Conservation (phyloP, 2,797 vertebrate species). For the Fringilla coelebs region DNA sequence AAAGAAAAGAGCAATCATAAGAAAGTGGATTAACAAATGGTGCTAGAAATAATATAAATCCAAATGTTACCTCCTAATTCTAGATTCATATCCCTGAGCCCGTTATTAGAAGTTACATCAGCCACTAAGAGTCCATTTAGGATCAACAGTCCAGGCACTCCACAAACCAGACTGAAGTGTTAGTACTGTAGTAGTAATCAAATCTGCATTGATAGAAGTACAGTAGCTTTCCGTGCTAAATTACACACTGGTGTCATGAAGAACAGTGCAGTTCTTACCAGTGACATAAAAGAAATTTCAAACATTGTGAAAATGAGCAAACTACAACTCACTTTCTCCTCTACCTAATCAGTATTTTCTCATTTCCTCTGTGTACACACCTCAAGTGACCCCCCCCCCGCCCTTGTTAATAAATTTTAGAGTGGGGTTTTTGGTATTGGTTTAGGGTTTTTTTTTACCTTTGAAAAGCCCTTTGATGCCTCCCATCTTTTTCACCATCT, state of each 20-base stretch:
- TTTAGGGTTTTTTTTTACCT: conserved; percentile 75
- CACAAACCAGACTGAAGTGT: not conserved
- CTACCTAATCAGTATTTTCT: not conserved
- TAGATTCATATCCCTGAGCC: not conserved
- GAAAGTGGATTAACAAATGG: not conserved
- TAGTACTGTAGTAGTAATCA: not conserved
- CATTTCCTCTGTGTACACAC: not conserved
- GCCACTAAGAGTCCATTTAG: not conserved
- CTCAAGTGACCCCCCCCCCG: not conserved
- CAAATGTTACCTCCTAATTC: not conserved
- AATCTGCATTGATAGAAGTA: not conserved
- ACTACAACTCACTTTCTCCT: not conserved
- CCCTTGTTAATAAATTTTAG: not conserved
- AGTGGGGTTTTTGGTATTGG: not conserved
- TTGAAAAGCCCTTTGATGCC: conserved; percentile 98
- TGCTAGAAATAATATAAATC: not conserved
- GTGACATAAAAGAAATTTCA: not conserved
- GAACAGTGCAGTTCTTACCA: not conserved
- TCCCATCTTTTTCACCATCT: conserved; percentile 99
- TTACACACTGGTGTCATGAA: not conserved
- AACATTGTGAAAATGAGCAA: not conserved
- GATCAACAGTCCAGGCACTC: not conserved
- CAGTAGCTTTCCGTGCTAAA: not conserved
- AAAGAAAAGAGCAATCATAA: not conserved
- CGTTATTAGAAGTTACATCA: not conserved